These are phyloP conservation scores for Phymanthus crucifer DNA, from an alignment of 92 coral and sea anemone species.

Conservation along the genomic window DNA sequence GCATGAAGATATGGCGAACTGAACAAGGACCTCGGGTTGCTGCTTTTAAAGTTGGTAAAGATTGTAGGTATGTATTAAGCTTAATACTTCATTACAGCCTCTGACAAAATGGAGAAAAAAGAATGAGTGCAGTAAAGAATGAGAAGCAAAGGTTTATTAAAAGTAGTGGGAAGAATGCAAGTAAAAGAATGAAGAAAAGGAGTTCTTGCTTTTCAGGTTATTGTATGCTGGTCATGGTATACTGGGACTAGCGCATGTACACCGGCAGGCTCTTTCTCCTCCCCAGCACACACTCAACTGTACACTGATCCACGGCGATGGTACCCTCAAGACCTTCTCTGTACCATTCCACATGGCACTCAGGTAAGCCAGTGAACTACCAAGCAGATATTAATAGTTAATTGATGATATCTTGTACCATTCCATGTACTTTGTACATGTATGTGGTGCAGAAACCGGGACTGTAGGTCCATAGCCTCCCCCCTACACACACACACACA, in stretches of 20 bases:
- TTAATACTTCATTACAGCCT: no score
- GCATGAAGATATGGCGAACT: conserved; percentile 92
- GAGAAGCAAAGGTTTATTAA: background rate
- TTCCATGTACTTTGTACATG: no score
- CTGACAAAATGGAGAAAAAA: background rate
- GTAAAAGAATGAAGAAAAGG: background rate
- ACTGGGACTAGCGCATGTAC: conserved; percentile 90
- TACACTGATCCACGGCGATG: conserved; percentile 85
- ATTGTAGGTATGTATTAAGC: conserved; percentile 86
- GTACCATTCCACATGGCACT: conserved; percentile 98
- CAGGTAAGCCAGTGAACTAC: conserved; percentile 50
- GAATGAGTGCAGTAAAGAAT: background rate
- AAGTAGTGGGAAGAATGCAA: background rate
- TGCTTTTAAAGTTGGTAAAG: conserved; percentile 95
- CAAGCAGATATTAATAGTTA: no score
- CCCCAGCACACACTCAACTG: conserved; percentile 92
- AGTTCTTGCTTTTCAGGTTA: conserved; percentile 44
- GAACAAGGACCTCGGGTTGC: conserved; percentile 99
- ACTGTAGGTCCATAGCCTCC: no score
- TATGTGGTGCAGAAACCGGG: no score
- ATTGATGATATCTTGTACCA: no score
- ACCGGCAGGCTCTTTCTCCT: conserved; percentile 87
- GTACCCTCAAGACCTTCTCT: conserved; percentile 78
- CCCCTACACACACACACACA: no score
- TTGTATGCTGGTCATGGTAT: conserved; percentile 97